Conservation (phyloP, 2,797 vertebrate genomes). For the Meriones psammophilus region DNA sequence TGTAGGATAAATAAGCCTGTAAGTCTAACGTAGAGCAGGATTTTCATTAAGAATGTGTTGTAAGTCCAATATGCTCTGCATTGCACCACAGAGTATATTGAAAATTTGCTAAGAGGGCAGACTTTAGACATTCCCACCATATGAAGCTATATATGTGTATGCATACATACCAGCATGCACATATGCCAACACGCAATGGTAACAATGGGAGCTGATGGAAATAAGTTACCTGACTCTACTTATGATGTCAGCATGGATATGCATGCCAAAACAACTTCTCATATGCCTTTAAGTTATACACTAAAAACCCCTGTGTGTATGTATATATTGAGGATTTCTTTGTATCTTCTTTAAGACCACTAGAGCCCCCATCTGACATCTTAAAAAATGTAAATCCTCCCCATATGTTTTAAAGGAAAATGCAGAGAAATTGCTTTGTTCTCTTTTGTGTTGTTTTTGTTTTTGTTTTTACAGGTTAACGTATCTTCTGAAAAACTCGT, state of each 20-base stretch:
- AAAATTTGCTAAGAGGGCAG: background rate
- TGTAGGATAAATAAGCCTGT: background rate
- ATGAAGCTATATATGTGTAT: no score
- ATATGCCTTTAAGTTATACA: background rate
- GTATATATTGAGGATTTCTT: constrained; percentile 12
- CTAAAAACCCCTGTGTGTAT: background rate
- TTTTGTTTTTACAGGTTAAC: constrained; percentile 67
- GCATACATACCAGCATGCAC: background rate
- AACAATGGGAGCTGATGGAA: constrained; percentile 7
- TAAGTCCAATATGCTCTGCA: no score
- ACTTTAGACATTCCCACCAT: background rate
- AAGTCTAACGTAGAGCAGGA: background rate
- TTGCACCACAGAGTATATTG: background rate
- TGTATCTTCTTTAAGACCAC: background rate
- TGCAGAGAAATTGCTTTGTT: constrained; percentile 70
- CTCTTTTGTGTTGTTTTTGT: constrained; percentile 59
- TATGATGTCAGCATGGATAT: background rate
- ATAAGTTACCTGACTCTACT: background rate
- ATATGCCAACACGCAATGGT: background rate
- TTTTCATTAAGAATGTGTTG: background rate
- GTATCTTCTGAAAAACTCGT: constrained; percentile 82
- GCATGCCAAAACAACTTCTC: background rate
- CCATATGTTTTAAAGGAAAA: constrained; percentile 63
- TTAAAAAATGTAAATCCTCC: constrained; percentile 37
- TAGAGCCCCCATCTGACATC: background rate